Percentiles rank a stretch among this genome's conserved stretches.
Evolutionary conservation across 1,140 invertebrate genomes (phyloP).

Genomic region (Chelonus insularis): DNA sequence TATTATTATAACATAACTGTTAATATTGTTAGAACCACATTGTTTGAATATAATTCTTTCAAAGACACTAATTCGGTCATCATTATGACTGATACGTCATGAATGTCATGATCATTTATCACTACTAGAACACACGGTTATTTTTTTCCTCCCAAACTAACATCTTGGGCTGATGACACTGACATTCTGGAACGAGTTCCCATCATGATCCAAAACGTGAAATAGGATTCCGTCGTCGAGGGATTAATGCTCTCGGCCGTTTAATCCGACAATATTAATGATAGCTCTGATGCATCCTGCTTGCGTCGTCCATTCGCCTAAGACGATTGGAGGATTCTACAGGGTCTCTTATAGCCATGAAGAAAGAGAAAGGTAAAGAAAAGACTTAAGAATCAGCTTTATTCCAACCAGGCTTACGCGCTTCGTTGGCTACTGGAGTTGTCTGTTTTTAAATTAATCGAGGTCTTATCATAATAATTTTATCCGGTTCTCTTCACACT

Average conservation of each 20-base stretch:
- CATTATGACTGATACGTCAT: no score
- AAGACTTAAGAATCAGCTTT: not conserved
- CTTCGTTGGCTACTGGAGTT: no score
- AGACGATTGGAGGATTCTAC: conserved; percentile 6
- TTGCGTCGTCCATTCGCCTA: not conserved
- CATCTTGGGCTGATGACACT: no score
- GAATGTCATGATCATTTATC: not conserved
- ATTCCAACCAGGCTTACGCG: no score
- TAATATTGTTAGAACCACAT: no score
- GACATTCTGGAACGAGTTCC: no score
- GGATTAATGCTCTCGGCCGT: conserved; percentile 53
- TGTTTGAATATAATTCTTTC: not conserved
- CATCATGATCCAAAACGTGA: conserved; percentile 26
- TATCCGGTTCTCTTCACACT: conserved; percentile 32
- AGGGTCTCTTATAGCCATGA: not conserved
- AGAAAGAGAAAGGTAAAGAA: not conserved
- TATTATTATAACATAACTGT: no score
- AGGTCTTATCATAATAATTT: conserved; percentile 56
- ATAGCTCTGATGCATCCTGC: conserved; percentile 28
- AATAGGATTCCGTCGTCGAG: conserved; percentile 47
- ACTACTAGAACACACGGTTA: not conserved
- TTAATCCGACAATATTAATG: conserved; percentile 60
- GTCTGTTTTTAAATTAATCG: conserved; percentile 48
- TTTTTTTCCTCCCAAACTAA: no score
- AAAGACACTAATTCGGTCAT: not conserved